Base-by-base conservation (phyloP, 2,888 invertebrate species). In the Pachymerium ferrugineum region DNA sequence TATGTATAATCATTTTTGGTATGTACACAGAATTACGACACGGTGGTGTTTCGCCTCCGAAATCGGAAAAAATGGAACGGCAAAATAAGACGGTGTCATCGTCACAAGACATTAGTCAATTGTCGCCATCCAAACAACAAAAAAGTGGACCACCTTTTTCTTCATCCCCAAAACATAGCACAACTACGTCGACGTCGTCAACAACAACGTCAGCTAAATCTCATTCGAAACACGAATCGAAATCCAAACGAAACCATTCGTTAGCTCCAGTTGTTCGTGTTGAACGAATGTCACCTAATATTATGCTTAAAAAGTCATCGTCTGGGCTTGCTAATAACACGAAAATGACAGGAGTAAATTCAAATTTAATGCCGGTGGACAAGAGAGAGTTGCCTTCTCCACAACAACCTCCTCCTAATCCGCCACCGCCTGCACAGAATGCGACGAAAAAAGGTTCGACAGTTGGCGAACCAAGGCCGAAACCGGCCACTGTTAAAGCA, bases 241-340 rank as follows among this genome's bases (percentile, higher is more conserved):
- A 73, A 22, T 62, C 73, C n/a, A 75, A 78, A 76, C 79, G 78
- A 74, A 79, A 79, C 72, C 79, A 79, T 75, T 76, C 79, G 28
- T 78, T 80, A 76, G 72, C 75, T 28, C 81, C 81, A 70, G 80
- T 82, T 6, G 82, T 82, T 28, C 80, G 81, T 76, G 80, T 82
- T 70, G 81, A 82, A 75, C 78, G 81, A 31, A 80, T 82, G 74
- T 78, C 79, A 25, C 78, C 79, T n/a, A 76, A 76, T 54, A 74
- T 78, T 68, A 76, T 79, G 22, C 70, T 78, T 14, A 75, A 74
- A 69, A 74, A 74, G 28, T 14, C 70, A 28, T 71, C 33, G n/a
- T 19, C 74, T 6, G 67, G 62, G 6, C 16, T 75, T 25, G 73
- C 70, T 14, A 68, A 68, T 16, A 73, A 73, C n/a, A 38, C 71